Base-by-base conservation (phyloP, 1,140 invertebrate genomes). In the Drosophila erecta region DNA sequence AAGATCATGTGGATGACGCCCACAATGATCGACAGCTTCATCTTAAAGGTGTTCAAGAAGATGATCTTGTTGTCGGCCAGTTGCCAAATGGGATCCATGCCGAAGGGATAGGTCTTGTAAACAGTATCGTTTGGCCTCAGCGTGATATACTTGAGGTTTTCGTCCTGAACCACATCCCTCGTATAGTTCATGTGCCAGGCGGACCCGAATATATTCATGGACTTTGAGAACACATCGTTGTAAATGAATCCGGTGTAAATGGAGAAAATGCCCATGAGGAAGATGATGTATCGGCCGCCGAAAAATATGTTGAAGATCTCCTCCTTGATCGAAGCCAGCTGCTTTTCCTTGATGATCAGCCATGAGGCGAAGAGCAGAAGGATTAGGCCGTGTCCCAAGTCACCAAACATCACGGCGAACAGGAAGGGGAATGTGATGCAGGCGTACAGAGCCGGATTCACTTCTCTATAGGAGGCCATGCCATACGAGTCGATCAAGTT, bases 361-460 rank as follows among this genome's bases (percentile, higher is more conserved):
- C 94, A 98, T 0, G 93, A 91, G 1, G 95, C 97, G 79, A 97
- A 96, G 0, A 95, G 33, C 2, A 95, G 92, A 94, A 98, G 95
- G 49, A 98, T 95, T 1, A 95, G 15, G 20, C 97, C 98, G 92
- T 99, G 98, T 2, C 98, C 98, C 79, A 96, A 93, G 93, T 99
- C 98, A 47, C 98, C 98, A 93, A 99, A 99, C 98, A 99, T 99
- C 77, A 99, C 95, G 59, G 97, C 97, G 93, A 99, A 99, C 43
- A 99, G 93, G 93, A 99, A 99, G 24, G 98, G 98, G 93, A 99
- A 99, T 0, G 98, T 98, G 58, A 99, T 98, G 81, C 98, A 98
- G 1, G 98, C 98, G 7, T 94, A 92, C 0, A 91, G 54, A 91
- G 83, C 94, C 76, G 43, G 93, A 91, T 93, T 99, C 98, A 98